Evolutionary conservation across 2,888 invertebrate genomes (phyloP), one percentile per base, ranked within the genome.

Genomic region (Caenorhabditis japonica): DNA sequence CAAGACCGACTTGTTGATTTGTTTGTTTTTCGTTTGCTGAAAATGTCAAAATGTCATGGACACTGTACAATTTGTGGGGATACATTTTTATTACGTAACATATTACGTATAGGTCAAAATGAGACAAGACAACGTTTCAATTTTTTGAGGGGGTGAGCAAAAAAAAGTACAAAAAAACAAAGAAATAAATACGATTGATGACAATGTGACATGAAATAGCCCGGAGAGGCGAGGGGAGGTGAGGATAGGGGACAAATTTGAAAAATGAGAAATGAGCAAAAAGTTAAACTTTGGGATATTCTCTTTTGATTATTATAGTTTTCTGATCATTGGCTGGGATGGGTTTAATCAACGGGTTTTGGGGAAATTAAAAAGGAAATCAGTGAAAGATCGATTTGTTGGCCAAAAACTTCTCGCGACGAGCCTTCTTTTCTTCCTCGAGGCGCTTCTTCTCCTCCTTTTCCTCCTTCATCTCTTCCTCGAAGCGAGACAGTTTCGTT

Each of bases 401-500:
- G 43, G 77, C 79, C n/a, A 77, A 72, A 64, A 82, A 82, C 53
- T 80, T 79, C 58, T 79, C 75, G 4, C 76, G 61, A 12, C 79
- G 56, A 38, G 66, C 59, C 19, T 70, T 72, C 59, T 71, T 75
- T 56, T 82, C 82, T 23, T 80, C 80, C 23, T 82, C 82, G 8
- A 55, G 61, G 15, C 64, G 49, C 39, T 70, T 66, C 43, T 72
- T 66, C 36, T 82, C 79, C 51, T 79, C 79, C 58, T 82, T 79
- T 58, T 82, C 82, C 36, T 77, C 68, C n/a, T 66, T 62, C 71
- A 82, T 82, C 51, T 82, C 82, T 43, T 79, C 80, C 34, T 82
- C 82, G 46, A 80, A 82, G 30, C 69, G 64, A 25, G 80, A 80
- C 58, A 73, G 19, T 56, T 79, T 79, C 15, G 79, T 76, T 59